Evolutionary conservation across 2,113 vertebrate genomes (phyloP), one percentile per base, ranked within the genome.

Genomic region (Arvicanthis niloticus): DNA sequence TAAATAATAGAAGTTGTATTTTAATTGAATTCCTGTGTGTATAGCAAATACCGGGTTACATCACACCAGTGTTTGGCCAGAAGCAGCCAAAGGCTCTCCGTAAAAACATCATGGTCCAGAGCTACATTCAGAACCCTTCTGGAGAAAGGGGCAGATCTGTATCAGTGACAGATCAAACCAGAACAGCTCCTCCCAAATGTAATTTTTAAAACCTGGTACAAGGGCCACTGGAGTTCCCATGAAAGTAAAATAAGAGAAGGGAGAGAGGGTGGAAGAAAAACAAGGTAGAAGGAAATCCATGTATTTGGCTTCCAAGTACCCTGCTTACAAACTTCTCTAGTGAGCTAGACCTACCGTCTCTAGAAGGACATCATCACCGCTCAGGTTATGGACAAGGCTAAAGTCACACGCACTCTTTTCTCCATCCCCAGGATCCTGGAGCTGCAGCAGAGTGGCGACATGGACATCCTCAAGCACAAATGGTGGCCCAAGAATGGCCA

Each of bases 401-500:
- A 53, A 94, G 12, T 97, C 60, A 96, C 77, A 45, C 60, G 0
- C 31, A 34, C 19, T 98, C 51, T 98, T 34, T 98, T 95, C 95
- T 98, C 97, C 95, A 58, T 48, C 94, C 96, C 73, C 96, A 99
- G 99, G 99, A 99, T 99, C 97, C 98, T 99, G 98, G 99, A 99
- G 98, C 99, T 99, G 88, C 99, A 99, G 98, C 99, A 99, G 98
- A 99, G 99, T 0, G 99, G 99, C 0, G 99, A 99, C 97, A 99
- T 99, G 99, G 99, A 99, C 87, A 98, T 99, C 48, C 97, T 99
- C 97, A 99, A 99, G 97, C 99, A 99, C 97, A 99, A 99, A 97
- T 99, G 99, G 99, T 99, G 99, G 99, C 99, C 99, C 0, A 99
- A 99, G 97, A 99, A 99, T 1, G 99, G 99, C 96, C 99, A 99